Evolutionary conservation across 2,888 invertebrate species (phyloP).

Genomic region (Electrophaes corylata): DNA sequence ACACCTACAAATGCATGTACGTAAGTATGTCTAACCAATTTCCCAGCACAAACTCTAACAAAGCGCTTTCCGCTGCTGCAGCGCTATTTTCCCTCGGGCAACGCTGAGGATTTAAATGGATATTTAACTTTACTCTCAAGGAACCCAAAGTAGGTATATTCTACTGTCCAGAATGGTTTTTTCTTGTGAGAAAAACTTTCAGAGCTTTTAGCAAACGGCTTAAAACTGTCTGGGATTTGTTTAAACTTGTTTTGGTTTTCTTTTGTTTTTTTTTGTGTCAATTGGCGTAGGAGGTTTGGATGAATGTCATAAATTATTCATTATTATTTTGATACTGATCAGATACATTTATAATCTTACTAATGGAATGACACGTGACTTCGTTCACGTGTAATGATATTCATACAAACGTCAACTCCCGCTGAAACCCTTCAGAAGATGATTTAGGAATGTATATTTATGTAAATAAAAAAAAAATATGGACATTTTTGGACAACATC

Average conservation of each 20-base stretch:
- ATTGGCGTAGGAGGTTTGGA: slow-evolving; percentile 3
- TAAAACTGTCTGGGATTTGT: slow-evolving; percentile 65
- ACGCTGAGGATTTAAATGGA: slow-evolving; percentile 82
- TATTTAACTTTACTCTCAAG: slow-evolving; percentile 82
- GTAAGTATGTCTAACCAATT: slow-evolving; percentile 41
- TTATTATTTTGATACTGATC: neutral
- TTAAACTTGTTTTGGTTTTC: slow-evolving; percentile 36
- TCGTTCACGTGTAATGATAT: too few species aligned
- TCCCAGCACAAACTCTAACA: slow-evolving; percentile 45
- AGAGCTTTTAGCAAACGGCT: slow-evolving; percentile 77
- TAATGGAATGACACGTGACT: too few species aligned
- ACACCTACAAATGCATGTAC: neutral
- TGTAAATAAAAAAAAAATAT: too few species aligned
- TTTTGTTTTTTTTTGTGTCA: slow-evolving; percentile 14
- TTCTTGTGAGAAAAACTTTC: slow-evolving; percentile 66
- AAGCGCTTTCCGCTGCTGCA: slow-evolving; percentile 61
- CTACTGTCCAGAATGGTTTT: slow-evolving; percentile 62
- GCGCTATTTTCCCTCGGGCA: slow-evolving; percentile 65
- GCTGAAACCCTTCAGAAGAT: too few species aligned
- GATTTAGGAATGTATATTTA: too few species aligned
- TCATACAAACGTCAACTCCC: too few species aligned
- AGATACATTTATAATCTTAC: neutral
- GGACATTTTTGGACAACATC: too few species aligned
- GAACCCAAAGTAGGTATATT: slow-evolving; percentile 74
- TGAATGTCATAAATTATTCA: neutral